Evolutionary conservation across 2,113 vertebrate species (phyloP), one percentile per base, ranked within the genome.

Genomic region (Bufo gargarizans): DNA sequence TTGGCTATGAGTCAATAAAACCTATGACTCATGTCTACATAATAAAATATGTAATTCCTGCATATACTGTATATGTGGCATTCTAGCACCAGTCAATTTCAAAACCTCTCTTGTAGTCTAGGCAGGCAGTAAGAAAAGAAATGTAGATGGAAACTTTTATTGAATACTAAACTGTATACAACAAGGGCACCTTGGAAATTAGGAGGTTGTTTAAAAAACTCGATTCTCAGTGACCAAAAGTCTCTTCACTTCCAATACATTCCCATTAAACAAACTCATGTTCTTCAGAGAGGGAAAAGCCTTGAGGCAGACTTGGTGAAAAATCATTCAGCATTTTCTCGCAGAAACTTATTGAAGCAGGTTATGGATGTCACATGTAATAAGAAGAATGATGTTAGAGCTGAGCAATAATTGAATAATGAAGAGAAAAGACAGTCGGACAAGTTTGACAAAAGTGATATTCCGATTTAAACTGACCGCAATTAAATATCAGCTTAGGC

Each of bases 151-250:
- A 76, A 49, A 16, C 49, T 11, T 47, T 50, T 76, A 76, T 76
- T 50, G 6, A 49, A 76, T 76, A 19, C 45, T 49, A 50, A 76
- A 76, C 72, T 50, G 72, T 76, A 76, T 76, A 76, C 72, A 50
- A 20, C 16, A 76, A 76, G 33, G 72, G 45, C 72, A 76, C 72
- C 72, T 76, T 76, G 72, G 17, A 76, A 76, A 76, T 49, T 17
- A 76, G 49, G 19, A 76, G 45, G 47, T 76, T 76, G 72, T 76
- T 76, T 50, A 76, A 76, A 76, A 76, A 49, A 11, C 72, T 76
- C 13, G 19, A 49, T 50, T 76, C 17, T 76, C 72, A 76, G 72
- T 19, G 72, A 50, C 47, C 72, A 76, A 76, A 19, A 50, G 72
- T 76, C 72, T 5, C 72, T 76, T 76, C 72, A 76, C 47, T 76